Evolutionary conservation across 2,888 invertebrate genomes (phyloP).

Genomic region (Spicauda simplicius): DNA sequence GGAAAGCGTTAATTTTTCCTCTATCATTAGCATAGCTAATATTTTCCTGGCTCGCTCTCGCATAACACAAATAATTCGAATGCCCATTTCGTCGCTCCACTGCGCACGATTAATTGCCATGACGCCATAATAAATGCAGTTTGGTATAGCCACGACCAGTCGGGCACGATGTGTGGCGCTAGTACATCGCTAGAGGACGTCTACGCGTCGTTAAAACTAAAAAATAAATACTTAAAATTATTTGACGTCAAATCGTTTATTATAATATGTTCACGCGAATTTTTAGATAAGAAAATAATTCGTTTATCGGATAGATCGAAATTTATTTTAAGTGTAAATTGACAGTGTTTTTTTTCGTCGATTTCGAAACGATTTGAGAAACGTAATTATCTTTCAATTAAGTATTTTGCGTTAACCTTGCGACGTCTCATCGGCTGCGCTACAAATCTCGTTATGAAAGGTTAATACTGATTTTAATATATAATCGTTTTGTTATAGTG

Average conservation of each 20-base stretch:
- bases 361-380: neutral
- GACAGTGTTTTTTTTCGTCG: neutral
- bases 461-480: neutral
- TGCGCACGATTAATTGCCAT: conserved; percentile 50
- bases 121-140: conserved; percentile 42
- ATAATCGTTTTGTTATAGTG: too few species aligned
- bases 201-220: conserved; percentile 2
- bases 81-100: conserved; percentile 50
- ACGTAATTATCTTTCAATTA: neutral
- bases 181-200: conserved; percentile 13
- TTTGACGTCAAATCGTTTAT: neutral
- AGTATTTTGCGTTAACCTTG: neutral
- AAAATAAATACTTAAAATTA: conserved; percentile 6
- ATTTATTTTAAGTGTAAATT: neutral
- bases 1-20: neutral
- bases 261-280: neutral
- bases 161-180: conserved; percentile 22
- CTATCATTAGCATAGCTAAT: neutral
- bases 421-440: neutral
- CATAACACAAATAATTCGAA: conserved; percentile 43
- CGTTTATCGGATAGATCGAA: neutral
- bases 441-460: conserved; percentile 1
- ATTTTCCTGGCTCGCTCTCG: conserved; percentile 24
- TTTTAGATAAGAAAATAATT: neutral
- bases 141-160: conserved; percentile 20